Percentiles rank a stretch among this genome's conserved stretches.
Evolutionary conservation across 2,797 vertebrate genomes (phyloP).

Genomic region (Sebastes minor): DNA sequence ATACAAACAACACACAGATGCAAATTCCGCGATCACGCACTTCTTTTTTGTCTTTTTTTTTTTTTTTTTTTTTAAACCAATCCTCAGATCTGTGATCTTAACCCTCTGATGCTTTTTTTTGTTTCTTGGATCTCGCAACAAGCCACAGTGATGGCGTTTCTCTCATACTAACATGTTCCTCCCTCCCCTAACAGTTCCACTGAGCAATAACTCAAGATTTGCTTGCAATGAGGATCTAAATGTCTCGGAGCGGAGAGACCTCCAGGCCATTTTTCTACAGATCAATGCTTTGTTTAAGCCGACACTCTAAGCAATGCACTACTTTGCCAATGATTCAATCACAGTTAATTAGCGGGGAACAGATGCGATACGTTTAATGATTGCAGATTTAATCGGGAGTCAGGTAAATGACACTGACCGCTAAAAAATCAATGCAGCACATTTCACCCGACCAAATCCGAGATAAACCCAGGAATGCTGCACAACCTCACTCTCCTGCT

Average conservation of each 20-base stretch:
- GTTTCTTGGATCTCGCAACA: background rate
- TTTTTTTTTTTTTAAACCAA: background rate
- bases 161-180: background rate
- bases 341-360: constrained; percentile 58
- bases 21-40: constrained; percentile 23
- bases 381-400: constrained; percentile 43
- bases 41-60: background rate
- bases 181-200: background rate
- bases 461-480: constrained; percentile 45
- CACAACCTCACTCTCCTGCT: constrained; percentile 33
- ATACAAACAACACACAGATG: constrained; percentile 33
- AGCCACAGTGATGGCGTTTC: background rate
- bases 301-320: constrained; percentile 13
- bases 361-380: constrained; percentile 48
- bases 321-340: constrained; percentile 48
- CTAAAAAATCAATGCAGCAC: constrained; percentile 48
- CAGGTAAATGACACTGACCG: constrained; percentile 42
- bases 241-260: background rate
- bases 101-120: constrained; percentile 1
- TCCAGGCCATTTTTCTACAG: background rate
- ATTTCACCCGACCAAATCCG: constrained; percentile 22
- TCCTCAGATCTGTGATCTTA: background rate
- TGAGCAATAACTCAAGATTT: constrained; percentile 7
- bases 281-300: constrained; percentile 29
- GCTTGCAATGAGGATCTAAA: constrained; percentile 4